These are phyloP conservation scores for Apostichopus californicus DNA, from an alignment of 35 echinoderm and acorn worm species.

Conservation along the genomic window DNA sequence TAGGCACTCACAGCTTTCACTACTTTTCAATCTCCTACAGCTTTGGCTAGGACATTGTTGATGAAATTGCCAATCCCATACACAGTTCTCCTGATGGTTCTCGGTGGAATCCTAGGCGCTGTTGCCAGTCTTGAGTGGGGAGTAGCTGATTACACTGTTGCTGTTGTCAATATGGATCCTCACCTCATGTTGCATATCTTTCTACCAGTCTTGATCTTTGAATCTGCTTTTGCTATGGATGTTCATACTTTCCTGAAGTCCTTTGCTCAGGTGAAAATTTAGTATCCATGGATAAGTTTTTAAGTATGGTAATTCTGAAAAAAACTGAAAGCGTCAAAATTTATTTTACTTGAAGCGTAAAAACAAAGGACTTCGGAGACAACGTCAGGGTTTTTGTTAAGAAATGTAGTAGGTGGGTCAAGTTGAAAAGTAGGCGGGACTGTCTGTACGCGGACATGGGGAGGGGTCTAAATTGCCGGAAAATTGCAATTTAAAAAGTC, in stretches of 20 bases:
- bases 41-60: slow-evolving; percentile 68
- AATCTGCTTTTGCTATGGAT: slow-evolving; percentile 99
- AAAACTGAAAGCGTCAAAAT: no score
- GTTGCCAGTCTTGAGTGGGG: slow-evolving; percentile 36
- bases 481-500: no score
- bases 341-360: no score
- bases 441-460: no score
- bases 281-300: background rate
- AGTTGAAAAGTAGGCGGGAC: no score
- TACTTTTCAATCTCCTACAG: slow-evolving; percentile 27
- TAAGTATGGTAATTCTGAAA: no score
- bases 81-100: slow-evolving; percentile 83
- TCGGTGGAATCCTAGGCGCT: slow-evolving; percentile 73
- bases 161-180: slow-evolving; percentile 84
- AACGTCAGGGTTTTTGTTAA: no score
- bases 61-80: slow-evolving; percentile 93
- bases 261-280: slow-evolving; percentile 63
- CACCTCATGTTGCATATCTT: slow-evolving; percentile 90
- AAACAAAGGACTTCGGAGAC: no score
- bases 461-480: no score
- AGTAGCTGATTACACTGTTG: slow-evolving; percentile 61
- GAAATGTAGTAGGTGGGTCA: no score
- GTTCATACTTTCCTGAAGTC: slow-evolving; percentile 94
- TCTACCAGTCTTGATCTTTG: slow-evolving; percentile 91
- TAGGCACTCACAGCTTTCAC: no score